These are phyloP conservation scores for Bathynomus jamesi DNA, from an alignment of 1,140 invertebrate species.

Conservation along the genomic window DNA sequence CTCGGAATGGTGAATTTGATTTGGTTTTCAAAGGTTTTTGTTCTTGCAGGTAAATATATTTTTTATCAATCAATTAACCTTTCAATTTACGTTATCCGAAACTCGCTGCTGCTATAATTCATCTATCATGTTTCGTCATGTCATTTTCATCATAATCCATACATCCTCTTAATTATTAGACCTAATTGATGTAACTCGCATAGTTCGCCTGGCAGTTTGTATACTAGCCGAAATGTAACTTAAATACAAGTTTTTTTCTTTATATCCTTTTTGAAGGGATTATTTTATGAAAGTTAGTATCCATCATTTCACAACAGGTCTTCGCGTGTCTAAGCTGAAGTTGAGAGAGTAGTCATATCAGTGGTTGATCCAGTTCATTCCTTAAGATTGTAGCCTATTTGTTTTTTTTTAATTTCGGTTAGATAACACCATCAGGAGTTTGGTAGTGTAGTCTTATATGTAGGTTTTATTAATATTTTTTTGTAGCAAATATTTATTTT, in stretches of 20 bases:
- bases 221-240: not conserved
- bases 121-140: not conserved
- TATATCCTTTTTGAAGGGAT: not conserved
- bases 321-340: no score
- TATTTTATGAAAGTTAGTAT: no score
- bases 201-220: not conserved
- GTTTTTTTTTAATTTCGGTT: no score
- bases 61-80: not conserved
- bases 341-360: no score
- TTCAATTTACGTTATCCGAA: not conserved
- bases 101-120: not conserved
- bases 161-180: not conserved
- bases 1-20: not conserved
- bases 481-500: no score
- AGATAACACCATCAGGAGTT: no score
- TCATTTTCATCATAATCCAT: not conserved
- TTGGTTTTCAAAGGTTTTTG: not conserved
- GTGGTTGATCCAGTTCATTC: no score
- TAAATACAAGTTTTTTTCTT: not conserved
- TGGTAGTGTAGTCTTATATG: no score
- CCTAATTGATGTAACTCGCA: not conserved
- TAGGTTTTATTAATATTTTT: no score
- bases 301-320: no score
- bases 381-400: no score
- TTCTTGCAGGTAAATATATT: not conserved